These are phyloP conservation scores for Lipophrys pholis DNA, from an alignment of 2,113 vertebrate species.

Conservation along the genomic window DNA sequence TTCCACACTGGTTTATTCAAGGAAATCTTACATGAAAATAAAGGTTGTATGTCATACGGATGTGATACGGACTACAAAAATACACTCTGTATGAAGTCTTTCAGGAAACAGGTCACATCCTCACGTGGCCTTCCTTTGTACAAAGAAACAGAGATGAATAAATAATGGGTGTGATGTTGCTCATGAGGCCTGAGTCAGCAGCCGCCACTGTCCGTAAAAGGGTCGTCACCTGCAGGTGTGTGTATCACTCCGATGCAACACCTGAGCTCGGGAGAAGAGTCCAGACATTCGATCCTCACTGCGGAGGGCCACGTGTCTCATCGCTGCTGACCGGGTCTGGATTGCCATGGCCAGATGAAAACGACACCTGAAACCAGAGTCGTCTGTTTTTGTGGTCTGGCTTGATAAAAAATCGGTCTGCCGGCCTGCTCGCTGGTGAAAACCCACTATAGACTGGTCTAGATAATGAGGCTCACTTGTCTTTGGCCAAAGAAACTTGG, in stretches of 20 bases:
- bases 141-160: conserved; percentile 56
- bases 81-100: conserved; percentile 11
- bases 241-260: conserved; percentile 46
- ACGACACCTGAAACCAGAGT: conserved; percentile 81
- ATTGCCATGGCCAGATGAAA: conserved; percentile 72
- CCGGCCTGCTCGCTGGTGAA: conserved; percentile 54
- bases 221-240: conserved; percentile 49
- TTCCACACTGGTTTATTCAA: conserved; percentile 11
- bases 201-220: conserved; percentile 49
- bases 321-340: conserved; percentile 45
- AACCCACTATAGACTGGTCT: conserved; percentile 48
- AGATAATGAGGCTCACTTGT: conserved; percentile 34
- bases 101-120: conserved; percentile 6
- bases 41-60: neutral
- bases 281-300: conserved; percentile 69
- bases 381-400: conserved; percentile 71
- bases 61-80: conserved; percentile 7
- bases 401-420: conserved; percentile 77
- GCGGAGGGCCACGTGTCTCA: conserved; percentile 34
- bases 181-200: conserved; percentile 38
- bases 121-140: neutral
- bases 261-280: conserved; percentile 40
- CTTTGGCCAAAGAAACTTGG: conserved; percentile 17
- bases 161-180: conserved; percentile 36
- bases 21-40: conserved; percentile 13